Conservation (phyloP, 2,888 invertebrate species). For the Volucella zonaria region DNA sequence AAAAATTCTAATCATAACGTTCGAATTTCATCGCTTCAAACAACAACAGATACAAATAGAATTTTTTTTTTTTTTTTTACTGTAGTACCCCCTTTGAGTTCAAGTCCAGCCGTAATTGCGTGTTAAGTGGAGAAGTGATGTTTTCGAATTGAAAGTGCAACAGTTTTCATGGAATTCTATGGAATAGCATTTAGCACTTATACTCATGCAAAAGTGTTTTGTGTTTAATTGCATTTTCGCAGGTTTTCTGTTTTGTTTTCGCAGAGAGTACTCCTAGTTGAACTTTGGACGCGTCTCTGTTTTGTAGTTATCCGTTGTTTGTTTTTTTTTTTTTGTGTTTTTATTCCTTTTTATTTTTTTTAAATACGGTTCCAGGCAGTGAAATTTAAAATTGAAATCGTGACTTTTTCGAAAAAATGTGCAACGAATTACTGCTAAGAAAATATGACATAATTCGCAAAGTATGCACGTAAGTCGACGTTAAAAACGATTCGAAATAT, state of each 20-base stretch:
- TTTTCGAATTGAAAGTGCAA: slow-evolving; percentile 20
- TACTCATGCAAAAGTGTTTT: neutral
- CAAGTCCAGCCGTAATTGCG: neutral
- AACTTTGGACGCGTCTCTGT: neutral
- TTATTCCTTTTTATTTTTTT: slow-evolving; percentile 8
- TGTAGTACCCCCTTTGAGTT: neutral
- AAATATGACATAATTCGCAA: slow-evolving; percentile 28
- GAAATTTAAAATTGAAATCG: slow-evolving; percentile 15
- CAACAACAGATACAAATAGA: slow-evolving; percentile 20
- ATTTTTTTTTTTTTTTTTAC: neutral
- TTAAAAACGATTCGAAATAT: neutral
- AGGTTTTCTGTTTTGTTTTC: slow-evolving; percentile 14
- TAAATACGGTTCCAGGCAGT: neutral
- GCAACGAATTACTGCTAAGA: neutral
- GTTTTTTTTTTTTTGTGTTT: neutral
- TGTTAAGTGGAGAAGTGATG: no score
- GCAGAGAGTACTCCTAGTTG: neutral
- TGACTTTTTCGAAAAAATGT: neutral
- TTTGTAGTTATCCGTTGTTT: neutral
- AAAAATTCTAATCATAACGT: slow-evolving; percentile 23
- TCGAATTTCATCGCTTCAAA: neutral
- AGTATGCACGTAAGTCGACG: slow-evolving; percentile 16
- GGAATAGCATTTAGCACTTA: neutral
- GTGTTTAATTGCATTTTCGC: slow-evolving; percentile 16
- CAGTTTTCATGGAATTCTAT: neutral